Evolutionary conservation across 1,140 invertebrate genomes (phyloP), one percentile per base, ranked within the genome.

Genomic region (Chionoecetes opilio): DNA sequence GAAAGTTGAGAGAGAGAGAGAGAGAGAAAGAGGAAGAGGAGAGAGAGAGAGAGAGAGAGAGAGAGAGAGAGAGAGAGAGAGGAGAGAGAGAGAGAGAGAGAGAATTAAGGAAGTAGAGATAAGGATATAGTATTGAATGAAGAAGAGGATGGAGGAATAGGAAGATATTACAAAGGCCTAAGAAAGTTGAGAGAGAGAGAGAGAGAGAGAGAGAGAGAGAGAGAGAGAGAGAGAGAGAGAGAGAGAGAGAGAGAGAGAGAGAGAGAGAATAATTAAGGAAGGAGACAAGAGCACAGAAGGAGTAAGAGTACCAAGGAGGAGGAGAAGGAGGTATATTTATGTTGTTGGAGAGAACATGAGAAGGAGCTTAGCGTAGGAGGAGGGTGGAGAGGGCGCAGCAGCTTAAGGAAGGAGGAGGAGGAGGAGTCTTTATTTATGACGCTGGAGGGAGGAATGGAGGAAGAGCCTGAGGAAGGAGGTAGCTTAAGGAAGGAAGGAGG

Each of bases 401-500:
- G 63, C 63, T 75, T 75, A 75, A n/a, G 63, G 63, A n/a, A 75
- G 63, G 63, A 75, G 63, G 63, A 75, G 63, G 21, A 26, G 26
- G 21, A 75, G n/a, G 63, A 26, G n/a, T 17, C n/a, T 26, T 75
- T 75, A 75, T 75, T 75, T 75, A 75, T 75, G 63, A 75, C 5
- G 41, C 2, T n/a, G 8, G 63, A 21, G 63, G 63, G 8, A 8
- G 63, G 63, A n/a, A 26, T 75, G 8, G 21, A n/a, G 26, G 63
- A 26, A 75, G 63, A 75, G 63, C 63, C 63, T 75, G 63, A 75
- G 63, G 63, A 75, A 75, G 63, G 63, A 75, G 63, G 63, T 17
- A 75, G 63, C 63, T 75, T 75, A 75, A 75, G 63, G 63, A 75
- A 75, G 63, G 63, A 75, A 75, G 63, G 63, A 75, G n/a, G 63